A percentile compares a stretch with the other conserved stretches of the same genome.
Evolutionary conservation across 2,113 vertebrate species (phyloP).

Genomic region (Megatriorchis doriae): DNA sequence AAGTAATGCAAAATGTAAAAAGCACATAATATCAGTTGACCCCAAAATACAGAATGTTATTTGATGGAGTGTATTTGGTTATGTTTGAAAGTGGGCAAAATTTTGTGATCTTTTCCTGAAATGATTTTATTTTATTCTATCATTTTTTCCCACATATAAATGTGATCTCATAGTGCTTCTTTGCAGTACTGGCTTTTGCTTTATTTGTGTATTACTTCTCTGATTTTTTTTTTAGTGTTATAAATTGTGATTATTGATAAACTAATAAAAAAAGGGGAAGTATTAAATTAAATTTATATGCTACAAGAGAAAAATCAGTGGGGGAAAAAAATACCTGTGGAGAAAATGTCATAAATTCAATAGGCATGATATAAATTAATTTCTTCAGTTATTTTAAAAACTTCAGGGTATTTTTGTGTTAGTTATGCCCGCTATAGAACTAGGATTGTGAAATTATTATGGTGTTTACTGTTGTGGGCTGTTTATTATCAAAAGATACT

Average conservation of each 20-base stretch:
- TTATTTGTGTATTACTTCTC: not conserved
- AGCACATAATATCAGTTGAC: not conserved
- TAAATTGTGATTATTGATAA: not conserved
- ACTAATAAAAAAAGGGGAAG: not conserved
- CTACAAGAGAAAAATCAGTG: not conserved
- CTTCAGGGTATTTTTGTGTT: not conserved
- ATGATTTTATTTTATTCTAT: not conserved
- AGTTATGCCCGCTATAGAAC: not conserved
- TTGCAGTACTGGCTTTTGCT: not conserved
- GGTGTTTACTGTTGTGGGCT: not conserved
- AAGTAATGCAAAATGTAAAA: not conserved
- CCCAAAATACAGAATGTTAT: not conserved
- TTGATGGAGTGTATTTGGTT: not conserved
- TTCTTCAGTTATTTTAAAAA: not conserved
- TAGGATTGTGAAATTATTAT: not conserved
- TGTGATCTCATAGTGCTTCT: not conserved
- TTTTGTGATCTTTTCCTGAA: not conserved
- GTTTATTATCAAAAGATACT: not conserved
- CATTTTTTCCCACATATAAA: not conserved
- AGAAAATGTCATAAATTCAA: not conserved
- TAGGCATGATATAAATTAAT: not conserved
- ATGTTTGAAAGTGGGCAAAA: not conserved
- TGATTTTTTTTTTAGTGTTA: not conserved
- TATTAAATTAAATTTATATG: not conserved
- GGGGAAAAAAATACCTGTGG: not conserved